A percentile compares a stretch with the other conserved stretches of the same genome.
Conservation (phyloP, 2,888 invertebrate species). For the Timema podura region DNA sequence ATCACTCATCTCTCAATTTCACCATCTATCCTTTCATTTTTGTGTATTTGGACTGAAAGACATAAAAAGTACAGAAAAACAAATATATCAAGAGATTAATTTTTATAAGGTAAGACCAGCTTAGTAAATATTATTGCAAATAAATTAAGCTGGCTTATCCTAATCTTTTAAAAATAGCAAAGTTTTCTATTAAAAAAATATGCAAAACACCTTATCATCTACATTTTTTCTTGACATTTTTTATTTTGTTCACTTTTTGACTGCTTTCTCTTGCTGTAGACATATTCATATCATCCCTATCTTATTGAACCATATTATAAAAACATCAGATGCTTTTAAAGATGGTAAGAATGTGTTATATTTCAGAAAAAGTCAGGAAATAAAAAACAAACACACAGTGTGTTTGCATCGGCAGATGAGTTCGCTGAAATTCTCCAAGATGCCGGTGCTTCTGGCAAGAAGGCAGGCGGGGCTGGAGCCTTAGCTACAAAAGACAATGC, state of each 20-base stretch:
- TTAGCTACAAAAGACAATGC: conserved; percentile 74
- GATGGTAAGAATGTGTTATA: conserved; percentile 14
- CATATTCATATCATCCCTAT: conserved; percentile 44
- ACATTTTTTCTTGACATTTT: too few relatives aligned
- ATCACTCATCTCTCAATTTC: too few relatives aligned
- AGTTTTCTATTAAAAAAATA: not conserved
- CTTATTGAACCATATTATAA: conserved; percentile 43
- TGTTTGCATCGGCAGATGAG: conserved; percentile 84
- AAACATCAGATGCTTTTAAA: not conserved
- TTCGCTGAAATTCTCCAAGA: conserved; percentile 86
- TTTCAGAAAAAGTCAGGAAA: conserved; percentile 27
- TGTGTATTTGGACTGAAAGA: too few relatives aligned
- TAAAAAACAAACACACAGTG: conserved; percentile 37
- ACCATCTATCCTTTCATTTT: too few relatives aligned
- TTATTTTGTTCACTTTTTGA: too few relatives aligned
- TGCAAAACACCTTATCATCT: not conserved
- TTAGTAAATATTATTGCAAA: not conserved
- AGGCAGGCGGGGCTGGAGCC: conserved; percentile 63
- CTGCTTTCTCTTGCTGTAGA: conserved; percentile 33
- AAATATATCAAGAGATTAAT: too few relatives aligned
- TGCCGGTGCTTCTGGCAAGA: conserved; percentile 58
- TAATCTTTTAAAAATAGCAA: conserved; percentile 12
- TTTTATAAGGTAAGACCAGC: too few relatives aligned
- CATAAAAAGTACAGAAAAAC: too few relatives aligned
- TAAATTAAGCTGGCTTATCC: not conserved